These are phyloP conservation scores for Drosophila planitibia DNA, from an alignment of 2,888 invertebrate genomes.

Conservation along the genomic window DNA sequence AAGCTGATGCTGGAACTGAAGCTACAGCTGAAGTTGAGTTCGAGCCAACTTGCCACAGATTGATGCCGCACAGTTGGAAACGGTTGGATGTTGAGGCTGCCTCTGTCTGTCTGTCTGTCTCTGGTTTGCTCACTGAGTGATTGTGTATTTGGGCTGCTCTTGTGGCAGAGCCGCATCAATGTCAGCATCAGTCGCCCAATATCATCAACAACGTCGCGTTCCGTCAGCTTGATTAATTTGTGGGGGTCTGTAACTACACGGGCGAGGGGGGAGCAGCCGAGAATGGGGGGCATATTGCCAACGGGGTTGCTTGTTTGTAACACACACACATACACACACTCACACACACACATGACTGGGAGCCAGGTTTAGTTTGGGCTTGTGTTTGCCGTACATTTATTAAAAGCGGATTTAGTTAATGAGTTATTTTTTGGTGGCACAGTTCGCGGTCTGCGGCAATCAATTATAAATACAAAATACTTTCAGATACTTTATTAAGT, in stretches of 20 bases:
- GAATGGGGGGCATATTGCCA: conserved; percentile 4
- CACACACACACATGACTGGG: conserved; percentile 1
- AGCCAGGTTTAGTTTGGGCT: conserved; percentile 32
- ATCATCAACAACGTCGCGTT: conserved; percentile 81
- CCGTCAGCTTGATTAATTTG: conserved; percentile 79
- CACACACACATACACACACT: neutral
- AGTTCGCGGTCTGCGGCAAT: conserved; percentile 68
- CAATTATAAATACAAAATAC: conserved; percentile 56
- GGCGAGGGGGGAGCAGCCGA: neutral
- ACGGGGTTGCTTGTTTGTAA: conserved; percentile 12
- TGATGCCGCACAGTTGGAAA: conserved; percentile 80
- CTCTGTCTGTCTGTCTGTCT: conserved; percentile 6
- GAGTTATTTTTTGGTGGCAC: conserved; percentile 72
- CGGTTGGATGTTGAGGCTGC: conserved; percentile 31
- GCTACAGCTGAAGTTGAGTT: conserved; percentile 49
- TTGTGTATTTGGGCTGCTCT: conserved; percentile 67
- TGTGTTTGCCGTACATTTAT: conserved; percentile 64
- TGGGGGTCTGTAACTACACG: conserved; percentile 58
- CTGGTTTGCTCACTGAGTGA: conserved; percentile 59
- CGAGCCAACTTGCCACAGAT: conserved; percentile 65
- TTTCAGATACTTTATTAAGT: conserved; percentile 31
- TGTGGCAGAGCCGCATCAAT: conserved; percentile 77
- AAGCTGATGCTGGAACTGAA: conserved; percentile 1
- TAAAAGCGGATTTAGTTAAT: conserved; percentile 83
- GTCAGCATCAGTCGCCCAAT: conserved; percentile 82